Conservation (phyloP, 1,140 invertebrate genomes). For the Copidosoma floridanum region DNA sequence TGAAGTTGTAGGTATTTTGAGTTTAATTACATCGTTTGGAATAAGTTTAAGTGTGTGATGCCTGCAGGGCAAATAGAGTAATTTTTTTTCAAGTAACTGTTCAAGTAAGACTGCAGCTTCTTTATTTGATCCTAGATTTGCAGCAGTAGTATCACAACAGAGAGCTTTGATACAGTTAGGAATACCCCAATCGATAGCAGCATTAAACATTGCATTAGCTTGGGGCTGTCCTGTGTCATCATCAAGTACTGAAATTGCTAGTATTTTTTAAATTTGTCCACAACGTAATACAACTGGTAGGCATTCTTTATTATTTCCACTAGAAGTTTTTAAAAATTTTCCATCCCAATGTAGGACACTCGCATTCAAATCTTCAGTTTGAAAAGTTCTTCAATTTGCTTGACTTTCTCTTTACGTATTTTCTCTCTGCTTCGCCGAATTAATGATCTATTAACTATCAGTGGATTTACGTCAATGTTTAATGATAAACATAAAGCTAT, state of each 20-base stretch:
- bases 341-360: slow-evolving; percentile 25
- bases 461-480: slow-evolving; percentile 20
- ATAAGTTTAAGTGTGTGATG: slow-evolving; percentile 11
- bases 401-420: slow-evolving; percentile 23
- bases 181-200: slow-evolving; percentile 29
- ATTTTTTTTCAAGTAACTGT: slow-evolving; percentile 13
- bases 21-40: not conserved
- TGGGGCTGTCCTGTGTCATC: slow-evolving; percentile 26
- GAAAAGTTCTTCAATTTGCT: slow-evolving; percentile 27
- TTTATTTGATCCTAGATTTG: slow-evolving; percentile 36
- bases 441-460: slow-evolving; percentile 27
- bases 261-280: slow-evolving; percentile 15
- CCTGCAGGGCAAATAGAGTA: too few relatives aligned
- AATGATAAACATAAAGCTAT: slow-evolving; percentile 7
- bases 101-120: slow-evolving; percentile 37
- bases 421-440: slow-evolving; percentile 18
- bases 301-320: too few relatives aligned
- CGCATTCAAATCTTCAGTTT: slow-evolving; percentile 17
- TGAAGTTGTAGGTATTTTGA: not conserved
- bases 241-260: slow-evolving; percentile 27
- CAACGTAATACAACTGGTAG: too few relatives aligned
- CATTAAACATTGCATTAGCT: slow-evolving; percentile 21
- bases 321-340: slow-evolving; percentile 16
- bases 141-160: slow-evolving; percentile 40
- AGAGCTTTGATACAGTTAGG: slow-evolving; percentile 33